phyloP scores from a whole-genome alignment of 1,140 invertebrate species.

The Lysiphlebus fabarum region DNA sequence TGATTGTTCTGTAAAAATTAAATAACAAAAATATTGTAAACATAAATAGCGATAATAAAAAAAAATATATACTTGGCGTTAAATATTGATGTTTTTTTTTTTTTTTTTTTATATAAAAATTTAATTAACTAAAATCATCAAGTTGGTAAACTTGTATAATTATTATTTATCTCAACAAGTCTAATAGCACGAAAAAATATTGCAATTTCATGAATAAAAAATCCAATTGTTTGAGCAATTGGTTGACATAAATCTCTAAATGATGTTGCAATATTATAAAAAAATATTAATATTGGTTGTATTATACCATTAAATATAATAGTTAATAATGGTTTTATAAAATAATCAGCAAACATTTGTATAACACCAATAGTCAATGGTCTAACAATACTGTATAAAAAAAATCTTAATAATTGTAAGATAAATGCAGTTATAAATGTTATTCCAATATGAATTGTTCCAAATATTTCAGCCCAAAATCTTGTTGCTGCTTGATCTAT shows the following conservation, averaged over 20 bases:
- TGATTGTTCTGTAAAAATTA: slow-evolving; percentile 50
- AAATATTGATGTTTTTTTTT: slow-evolving; percentile 7
- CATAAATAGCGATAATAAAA: slow-evolving; percentile 43
- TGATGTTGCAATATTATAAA: slow-evolving; percentile 62
- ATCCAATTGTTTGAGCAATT: slow-evolving; percentile 55
- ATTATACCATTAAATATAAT: slow-evolving; percentile 64
- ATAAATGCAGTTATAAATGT: slow-evolving; percentile 63
- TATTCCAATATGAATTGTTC: slow-evolving; percentile 59
- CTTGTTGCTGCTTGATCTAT: slow-evolving; percentile 59
- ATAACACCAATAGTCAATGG: slow-evolving; percentile 61
- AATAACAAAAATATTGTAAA: slow-evolving; percentile 52
- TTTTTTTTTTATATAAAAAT: background rate
- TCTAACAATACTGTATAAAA: slow-evolving; percentile 59
- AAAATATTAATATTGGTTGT: slow-evolving; percentile 62
- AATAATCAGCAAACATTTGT: slow-evolving; percentile 64
- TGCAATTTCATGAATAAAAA: slow-evolving; percentile 54
- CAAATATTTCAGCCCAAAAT: slow-evolving; percentile 68
- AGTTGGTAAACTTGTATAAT: slow-evolving; percentile 23
- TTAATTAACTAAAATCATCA: slow-evolving; percentile 11
- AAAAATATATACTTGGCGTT: slow-evolving; percentile 53
- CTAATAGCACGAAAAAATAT: slow-evolving; percentile 52
- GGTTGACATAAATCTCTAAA: slow-evolving; percentile 63
- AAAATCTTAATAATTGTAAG: slow-evolving; percentile 59
- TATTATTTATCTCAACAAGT: slow-evolving; percentile 50
- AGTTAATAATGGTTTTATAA: slow-evolving; percentile 64